Base-by-base conservation (phyloP, 2,888 invertebrate species). In the Epiperipatus broadwayi region DNA sequence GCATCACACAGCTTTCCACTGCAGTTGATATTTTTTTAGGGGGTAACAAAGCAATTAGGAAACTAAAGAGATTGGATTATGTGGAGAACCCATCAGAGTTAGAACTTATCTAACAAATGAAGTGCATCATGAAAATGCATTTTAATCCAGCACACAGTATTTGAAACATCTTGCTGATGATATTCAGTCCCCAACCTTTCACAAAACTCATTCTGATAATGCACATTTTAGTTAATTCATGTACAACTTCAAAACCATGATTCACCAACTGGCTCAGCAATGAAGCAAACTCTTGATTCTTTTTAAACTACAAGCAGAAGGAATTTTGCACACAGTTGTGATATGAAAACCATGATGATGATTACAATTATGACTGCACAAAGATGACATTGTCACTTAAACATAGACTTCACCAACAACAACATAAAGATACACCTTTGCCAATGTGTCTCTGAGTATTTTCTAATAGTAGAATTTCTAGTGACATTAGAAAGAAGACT, bases 141-240 rank as follows among this genome's bases (percentile, higher is more conserved):
- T 63, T 97, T 97, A 45, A 97, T 91, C 97, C 97, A 97, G 58
- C 97, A 97, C 0, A 97, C 97, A 1, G 97, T 97, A 35, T 87
- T 87, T 0, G 95, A 97, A 12, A 97, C 95, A 55, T 95, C 95
- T 60, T 97, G 97, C 18, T 97, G 71, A 56, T 93, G 93, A 61
- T 97, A 97, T 63, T 97, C 95, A 12, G 95, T 93, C 25, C 95
- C 95, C 95, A 97, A 2, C 97, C 97, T 58, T 95, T 95, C 25
- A 97, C 95, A 57, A 97, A 95, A 50, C 91, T 91, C 85, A 97
- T 87, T 47, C 95, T 69, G 50, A 97, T 95, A 38, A 91, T 93
- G 58, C 93, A 93, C 93, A 95, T 95, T 67, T 95, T 93, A 1
- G 93, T 97, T 47, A 99, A 68, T 65, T 97, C 95, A 53, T 91